Base-by-base conservation (phyloP, 2,113 vertebrate genomes). In the Peromyscus maniculatus region DNA sequence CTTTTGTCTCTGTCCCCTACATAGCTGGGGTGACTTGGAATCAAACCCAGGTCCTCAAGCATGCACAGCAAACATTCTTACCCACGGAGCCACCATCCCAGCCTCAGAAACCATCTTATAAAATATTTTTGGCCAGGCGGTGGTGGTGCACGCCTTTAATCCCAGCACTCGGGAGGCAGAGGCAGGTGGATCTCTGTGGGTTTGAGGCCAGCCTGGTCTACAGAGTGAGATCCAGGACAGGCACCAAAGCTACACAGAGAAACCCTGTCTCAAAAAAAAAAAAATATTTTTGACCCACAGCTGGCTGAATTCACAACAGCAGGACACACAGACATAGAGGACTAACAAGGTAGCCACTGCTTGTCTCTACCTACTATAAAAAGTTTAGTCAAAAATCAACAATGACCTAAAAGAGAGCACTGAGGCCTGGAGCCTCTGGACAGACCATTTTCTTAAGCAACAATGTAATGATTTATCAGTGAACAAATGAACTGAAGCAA, bases 401-500 rank as follows among this genome's bases (percentile, higher is more conserved):
- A 31, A 3, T 3, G 43, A 43, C 11, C 89, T 75, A 78, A 24
- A 83, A 59, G 13, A 67, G 10, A 46, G 57, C 4, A 79, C 22
- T 11, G 28, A 84, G 36, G 28, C 21, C 33, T 79, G 17, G 67
- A 87, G 64, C 39, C 71, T 69, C 67, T 26, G 13, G 57, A 31
- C 3, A 69, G n/a, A 67, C 7, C 9, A 46, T 84, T 71, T 94
- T 74, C 87, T 26, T 36, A 96, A 96, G 31, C 49, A 93, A 89
- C 78, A 89, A 91, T 39, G 11, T 52, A 71, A 59, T 74, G 77
- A 67, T 62, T 43, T 62, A 62, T 49, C 66, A 78, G 17, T 7
- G n/a, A 96, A 89, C 62, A 84, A 96, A 87, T 49, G 59, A 72
- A 88, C 26, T 93, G 26, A 82, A 92, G 28, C 96, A 94, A 95